These are phyloP conservation scores for Baronia brevicornis DNA, from an alignment of 2,888 invertebrate genomes.

Conservation along the genomic window DNA sequence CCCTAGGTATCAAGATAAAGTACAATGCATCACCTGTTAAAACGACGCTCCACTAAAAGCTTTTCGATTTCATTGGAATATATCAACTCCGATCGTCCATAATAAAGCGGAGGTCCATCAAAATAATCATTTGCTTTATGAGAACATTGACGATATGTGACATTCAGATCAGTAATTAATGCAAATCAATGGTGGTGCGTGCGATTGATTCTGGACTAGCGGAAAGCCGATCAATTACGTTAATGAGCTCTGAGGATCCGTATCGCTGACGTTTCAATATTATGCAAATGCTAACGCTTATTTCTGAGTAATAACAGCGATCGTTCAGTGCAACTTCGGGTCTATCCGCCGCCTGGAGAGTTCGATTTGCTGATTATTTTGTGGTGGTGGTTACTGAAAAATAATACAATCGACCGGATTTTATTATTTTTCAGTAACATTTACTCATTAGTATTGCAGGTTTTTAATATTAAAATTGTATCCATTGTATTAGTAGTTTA, in stretches of 20 bases:
- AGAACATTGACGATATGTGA: constrained; percentile 51
- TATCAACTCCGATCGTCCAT: constrained; percentile 25
- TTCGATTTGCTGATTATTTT: constrained; percentile 21
- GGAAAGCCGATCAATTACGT: constrained; percentile 72
- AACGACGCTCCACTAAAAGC: constrained; percentile 24
- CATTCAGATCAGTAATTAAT: constrained; percentile 67
- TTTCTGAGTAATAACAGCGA: constrained; percentile 40
- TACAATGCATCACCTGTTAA: constrained; percentile 16
- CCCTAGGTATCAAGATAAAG: too few relatives aligned
- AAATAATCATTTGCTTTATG: constrained; percentile 58
- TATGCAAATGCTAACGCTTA: constrained; percentile 61
- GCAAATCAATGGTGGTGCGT: constrained; percentile 69
- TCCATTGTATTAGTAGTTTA: too few relatives aligned
- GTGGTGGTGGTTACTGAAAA: too few relatives aligned
- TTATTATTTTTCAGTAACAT: constrained; percentile 6
- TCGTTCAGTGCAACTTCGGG: constrained; percentile 21
- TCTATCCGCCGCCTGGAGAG: constrained; percentile 11
- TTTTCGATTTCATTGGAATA: constrained; percentile 22
- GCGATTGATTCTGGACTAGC: constrained; percentile 60
- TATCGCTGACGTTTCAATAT: constrained; percentile 66
- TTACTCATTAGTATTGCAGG: too few relatives aligned
- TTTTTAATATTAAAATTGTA: too few relatives aligned
- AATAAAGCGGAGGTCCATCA: constrained; percentile 46
- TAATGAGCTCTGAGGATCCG: constrained; percentile 66
- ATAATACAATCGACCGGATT: too few relatives aligned